Evolutionary conservation across 2,888 invertebrate species (phyloP), one percentile per base, ranked within the genome.

Genomic region (Tortricodes alternella): DNA sequence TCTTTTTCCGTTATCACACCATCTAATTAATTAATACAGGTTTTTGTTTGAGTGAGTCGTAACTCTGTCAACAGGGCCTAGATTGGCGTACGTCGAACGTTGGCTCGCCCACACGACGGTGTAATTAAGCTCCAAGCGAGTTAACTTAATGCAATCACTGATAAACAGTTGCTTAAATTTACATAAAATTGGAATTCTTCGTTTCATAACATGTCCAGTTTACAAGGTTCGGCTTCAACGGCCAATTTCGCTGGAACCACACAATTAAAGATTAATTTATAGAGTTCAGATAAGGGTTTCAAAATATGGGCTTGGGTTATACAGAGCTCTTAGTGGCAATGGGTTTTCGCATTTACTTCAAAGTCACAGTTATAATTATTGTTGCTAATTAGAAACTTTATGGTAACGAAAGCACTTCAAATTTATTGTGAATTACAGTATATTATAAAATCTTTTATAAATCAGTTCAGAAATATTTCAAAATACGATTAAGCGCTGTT

Each of bases 11-110:
- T 73, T 83, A 87, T 87, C 85, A 65, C 68, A 65, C 73, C 68
- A 84, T 89, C 84, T 83, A 84, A 85, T 89, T 88, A 89, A 89
- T 89, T 87, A 80, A 83, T 79, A 88, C 90, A 73, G 83, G 89
- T 88, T 88, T 81, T 81, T 78, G 78, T 80, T 73, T 74, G 64
- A 74, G 76, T 78, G 73, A 73, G 76, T 72, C 79, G 83, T 86
- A 86, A 78, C 72, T 87, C 83, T 83, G 80, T 85, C 87, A 83
- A 77, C 78, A 70, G 66, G 70, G 46, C 46, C 27, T 48, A 52
- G 80, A 84, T 81, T 80, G 78, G 78, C 71, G 73, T 76, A 70
- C 64, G 67, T 74, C 64, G 66, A 70, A 67, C 71, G 72, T 70
- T 68, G 64, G 64, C 67, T 69, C 85, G 79, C 86, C 88, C 83